Evolutionary conservation across 2,888 invertebrate genomes (phyloP).

Genomic region (Diadegma fenestrale): DNA sequence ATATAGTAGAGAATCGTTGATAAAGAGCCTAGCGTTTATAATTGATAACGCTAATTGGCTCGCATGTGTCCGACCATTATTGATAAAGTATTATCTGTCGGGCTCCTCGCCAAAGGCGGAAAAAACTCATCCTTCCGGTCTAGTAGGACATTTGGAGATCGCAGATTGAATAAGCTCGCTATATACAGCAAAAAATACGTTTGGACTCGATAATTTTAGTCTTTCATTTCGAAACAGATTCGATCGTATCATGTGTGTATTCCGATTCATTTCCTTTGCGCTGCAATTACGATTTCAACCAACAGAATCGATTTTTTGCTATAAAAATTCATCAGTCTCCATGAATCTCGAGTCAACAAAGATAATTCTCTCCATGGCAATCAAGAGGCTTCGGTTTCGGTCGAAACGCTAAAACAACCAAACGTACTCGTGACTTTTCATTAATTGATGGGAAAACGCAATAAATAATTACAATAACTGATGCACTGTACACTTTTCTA

Average conservation of each 20-base stretch:
- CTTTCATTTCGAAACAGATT: neutral
- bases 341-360: neutral
- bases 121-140: conserved; percentile 69
- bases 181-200: neutral
- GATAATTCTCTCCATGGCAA: neutral
- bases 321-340: neutral
- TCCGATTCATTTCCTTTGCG: neutral
- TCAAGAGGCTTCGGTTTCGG: neutral
- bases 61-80: conserved; percentile 57
- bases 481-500: no score
- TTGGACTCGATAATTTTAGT: neutral
- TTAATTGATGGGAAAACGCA: no score
- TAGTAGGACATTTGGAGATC: conserved; percentile 25
- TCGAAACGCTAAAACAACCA: no score
- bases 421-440: no score
- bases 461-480: no score
- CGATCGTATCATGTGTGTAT: neutral
- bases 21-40: conserved; percentile 24
- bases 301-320: neutral
- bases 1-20: conserved; percentile 13
- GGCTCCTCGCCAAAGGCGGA: conserved; percentile 22
- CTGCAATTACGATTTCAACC: neutral
- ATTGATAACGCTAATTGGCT: conserved; percentile 67
- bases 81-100: conserved; percentile 70
- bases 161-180: conserved; percentile 11